phyloP scores from a whole-genome alignment of 2,797 vertebrate species.

The Tympanoctomys barrerae region DNA sequence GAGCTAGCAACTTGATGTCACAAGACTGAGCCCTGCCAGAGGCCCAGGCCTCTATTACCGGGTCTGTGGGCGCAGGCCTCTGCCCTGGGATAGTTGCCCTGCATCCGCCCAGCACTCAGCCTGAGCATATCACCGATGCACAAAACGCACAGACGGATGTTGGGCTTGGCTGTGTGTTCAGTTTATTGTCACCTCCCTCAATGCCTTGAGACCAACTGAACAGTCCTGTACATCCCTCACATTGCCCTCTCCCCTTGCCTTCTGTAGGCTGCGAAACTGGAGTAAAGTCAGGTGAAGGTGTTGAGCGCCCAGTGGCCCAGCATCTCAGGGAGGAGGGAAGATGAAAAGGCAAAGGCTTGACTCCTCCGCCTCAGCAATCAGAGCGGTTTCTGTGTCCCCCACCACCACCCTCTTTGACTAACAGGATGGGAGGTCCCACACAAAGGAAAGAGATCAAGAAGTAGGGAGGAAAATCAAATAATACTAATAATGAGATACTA shows the following conservation, averaged over 20 bases:
- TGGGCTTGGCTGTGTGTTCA: background rate
- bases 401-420: accelerated
- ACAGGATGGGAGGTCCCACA: background rate
- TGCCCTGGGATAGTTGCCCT: background rate
- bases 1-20: background rate
- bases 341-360: too few relatives aligned
- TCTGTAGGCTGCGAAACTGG: accelerated
- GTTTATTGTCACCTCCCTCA: background rate
- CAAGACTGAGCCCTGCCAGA: background rate
- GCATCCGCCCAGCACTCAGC: background rate
- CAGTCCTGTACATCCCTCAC: accelerated
- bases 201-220: accelerated
- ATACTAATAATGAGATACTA: background rate
- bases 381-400: background rate
- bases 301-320: accelerated
- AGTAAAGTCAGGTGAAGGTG: background rate
- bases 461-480: background rate
- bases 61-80: background rate
- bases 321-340: background rate
- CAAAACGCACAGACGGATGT: background rate
- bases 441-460: background rate
- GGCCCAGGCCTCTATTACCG: background rate
- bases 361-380: background rate
- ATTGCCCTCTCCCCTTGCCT: background rate
- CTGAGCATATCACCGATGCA: background rate